These are phyloP conservation scores for Entelurus aequoreus DNA, from an alignment of 2,113 vertebrate species.

Conservation along the genomic window DNA sequence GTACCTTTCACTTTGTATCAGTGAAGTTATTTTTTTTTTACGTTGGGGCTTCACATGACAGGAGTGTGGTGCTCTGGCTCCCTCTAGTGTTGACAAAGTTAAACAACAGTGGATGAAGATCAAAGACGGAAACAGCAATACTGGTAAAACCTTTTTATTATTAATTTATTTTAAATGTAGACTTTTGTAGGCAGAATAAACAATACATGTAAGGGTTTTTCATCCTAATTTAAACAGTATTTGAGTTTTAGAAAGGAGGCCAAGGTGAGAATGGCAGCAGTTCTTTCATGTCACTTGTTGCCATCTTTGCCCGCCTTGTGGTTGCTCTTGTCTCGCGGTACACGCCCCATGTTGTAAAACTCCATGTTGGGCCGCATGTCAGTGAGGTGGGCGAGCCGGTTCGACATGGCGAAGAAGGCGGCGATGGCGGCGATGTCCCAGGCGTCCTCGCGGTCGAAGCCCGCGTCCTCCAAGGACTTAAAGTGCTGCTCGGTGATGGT, in stretches of 20 bases:
- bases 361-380: conserved; percentile 77
- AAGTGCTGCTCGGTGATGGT: conserved; percentile 78
- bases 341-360: conserved; percentile 78
- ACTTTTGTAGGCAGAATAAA: not conserved
- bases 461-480: conserved; percentile 69
- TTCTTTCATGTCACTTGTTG: conserved; percentile 6
- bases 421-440: conserved; percentile 82
- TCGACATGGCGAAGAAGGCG: conserved; percentile 82
- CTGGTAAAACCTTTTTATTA: too few species aligned
- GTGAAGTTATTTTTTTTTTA: too few species aligned
- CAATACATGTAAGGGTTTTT: too few species aligned
- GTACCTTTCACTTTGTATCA: too few species aligned
- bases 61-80: not conserved
- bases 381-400: conserved; percentile 74
- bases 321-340: conserved; percentile 52
- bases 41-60: too few species aligned
- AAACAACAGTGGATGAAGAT: not conserved
- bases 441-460: conserved; percentile 78
- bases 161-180: not conserved
- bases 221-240: not conserved
- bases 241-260: too few species aligned
- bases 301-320: conserved; percentile 2
- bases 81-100: conserved; percentile 17
- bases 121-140: too few species aligned
- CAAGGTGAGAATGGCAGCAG: too few species aligned